Evolutionary conservation across 2,113 vertebrate genomes (phyloP), one percentile per base, ranked within the genome.

Genomic region (Ceuthmochares aereus): DNA sequence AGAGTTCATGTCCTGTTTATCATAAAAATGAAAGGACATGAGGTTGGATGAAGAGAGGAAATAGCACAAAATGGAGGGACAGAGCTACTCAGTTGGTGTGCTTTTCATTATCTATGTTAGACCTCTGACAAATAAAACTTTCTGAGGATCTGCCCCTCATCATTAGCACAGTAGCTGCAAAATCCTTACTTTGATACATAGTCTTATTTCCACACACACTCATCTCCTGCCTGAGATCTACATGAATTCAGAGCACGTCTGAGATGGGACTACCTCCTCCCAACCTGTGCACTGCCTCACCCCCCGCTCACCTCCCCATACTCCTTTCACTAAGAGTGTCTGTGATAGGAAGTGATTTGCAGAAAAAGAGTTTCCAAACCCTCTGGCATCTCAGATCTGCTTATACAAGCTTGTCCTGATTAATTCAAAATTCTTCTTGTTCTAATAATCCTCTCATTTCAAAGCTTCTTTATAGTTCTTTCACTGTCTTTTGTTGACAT

Each of bases 381-480:
- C 94, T 87, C 67, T 89, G 55, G 75, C 82, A 82, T 73, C 83
- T 89, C 93, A 32, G 29, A 93, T 93, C 66, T 96, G 49, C 72
- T 93, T 94, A 76, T 86, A 90, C 70, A 95, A 91, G 66, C 40
- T 84, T 93, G 49, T 67, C 84, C 63, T 90, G 91, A 96, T 94
- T 95, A 94, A 95, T 95, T 95, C 77, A 96, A 95, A 97, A 90
- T 69, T 96, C 78, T 87, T 93, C 74, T 94, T 96, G 62, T 95
- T 93, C 81, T 95, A 95, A 88, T 69, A 91, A 87, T 89, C 78
- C 64, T 56, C 60, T 91, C 45, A 60, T 92, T 97, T 97, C 72
- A 97, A 97, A 96, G 80, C 84, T 62, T 45, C 70, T 85, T 92
- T 96, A 80, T 95, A 93, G 88, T 88, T 89, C 52, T 67, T 82